Evolutionary conservation across 2,888 invertebrate species (phyloP).

Genomic region (Isotomurus palustris): DNA sequence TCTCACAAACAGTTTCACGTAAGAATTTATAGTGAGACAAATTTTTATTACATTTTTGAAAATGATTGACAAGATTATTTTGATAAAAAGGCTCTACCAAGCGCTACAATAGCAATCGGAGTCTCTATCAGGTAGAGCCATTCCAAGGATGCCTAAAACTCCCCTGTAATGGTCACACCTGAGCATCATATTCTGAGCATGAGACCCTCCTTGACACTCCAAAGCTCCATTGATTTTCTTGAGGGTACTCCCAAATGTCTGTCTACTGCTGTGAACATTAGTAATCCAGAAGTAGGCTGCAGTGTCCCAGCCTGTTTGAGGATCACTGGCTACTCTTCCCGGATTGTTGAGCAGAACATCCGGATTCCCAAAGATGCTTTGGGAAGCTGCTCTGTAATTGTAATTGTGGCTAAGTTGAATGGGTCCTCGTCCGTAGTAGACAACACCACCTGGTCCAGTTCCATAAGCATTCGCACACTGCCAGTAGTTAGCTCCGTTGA

Average conservation of each 20-base stretch:
- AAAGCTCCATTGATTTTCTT: constrained; percentile 20
- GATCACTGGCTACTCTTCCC: constrained; percentile 11
- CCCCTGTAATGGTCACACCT: constrained; percentile 10
- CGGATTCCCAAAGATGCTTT: constrained; percentile 10
- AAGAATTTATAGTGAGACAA: too few species aligned
- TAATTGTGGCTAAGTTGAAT: constrained; percentile 18
- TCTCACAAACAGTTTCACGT: too few species aligned
- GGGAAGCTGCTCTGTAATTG: constrained; percentile 13
- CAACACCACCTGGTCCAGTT: constrained; percentile 8
- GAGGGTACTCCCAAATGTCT: constrained; percentile 9
- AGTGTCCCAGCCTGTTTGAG: constrained; percentile 11
- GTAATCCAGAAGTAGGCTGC: constrained; percentile 12
- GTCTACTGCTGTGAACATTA: constrained; percentile 9
- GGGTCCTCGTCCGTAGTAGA: constrained; percentile 17
- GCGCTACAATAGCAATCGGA: constrained; percentile 11
- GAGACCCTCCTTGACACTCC: constrained; percentile 15
- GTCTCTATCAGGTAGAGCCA: constrained; percentile 1
- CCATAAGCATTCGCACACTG: constrained; percentile 10
- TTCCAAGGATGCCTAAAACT: background rate
- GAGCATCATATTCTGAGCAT: constrained; percentile 4
- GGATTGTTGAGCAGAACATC: constrained; percentile 17
- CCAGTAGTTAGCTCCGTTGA: background rate
- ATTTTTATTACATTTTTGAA: too few species aligned
- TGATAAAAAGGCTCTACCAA: too few species aligned
- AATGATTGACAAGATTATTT: too few species aligned